Evolutionary conservation across 2,113 vertebrate genomes (phyloP), one percentile per base, ranked within the genome.

Genomic region (Serinus canaria): DNA sequence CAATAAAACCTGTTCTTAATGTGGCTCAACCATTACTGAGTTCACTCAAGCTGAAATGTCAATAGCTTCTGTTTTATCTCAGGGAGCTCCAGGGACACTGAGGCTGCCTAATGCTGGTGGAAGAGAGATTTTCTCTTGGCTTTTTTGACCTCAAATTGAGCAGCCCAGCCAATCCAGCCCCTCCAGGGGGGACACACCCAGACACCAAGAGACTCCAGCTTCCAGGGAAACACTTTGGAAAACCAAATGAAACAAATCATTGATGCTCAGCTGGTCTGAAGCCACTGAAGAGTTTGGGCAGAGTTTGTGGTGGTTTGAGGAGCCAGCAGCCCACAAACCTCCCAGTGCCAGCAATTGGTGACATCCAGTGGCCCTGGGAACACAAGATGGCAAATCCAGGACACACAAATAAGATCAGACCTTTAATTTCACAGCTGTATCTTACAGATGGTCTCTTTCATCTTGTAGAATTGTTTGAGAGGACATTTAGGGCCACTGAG

Each of bases 221-320:
- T 15, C 47, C 43, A 44, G 0, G 2, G 43, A 83, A 72, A 43
- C 12, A 2, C 3, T 13, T 14, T 30, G 41, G 78, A 12, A 66
- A 78, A 37, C 3, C 39, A 62, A 83, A 11, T 0, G 10, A n/a
- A 44, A 19, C 0, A 1, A 56, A 47, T 5, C 3, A 1, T 23
- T 0, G 0, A 2, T 3, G 52, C 17, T 39, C 30, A 41, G 63
- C 52, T 43, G 20, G 5, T 22, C 7, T 58, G 75, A 83, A 76
- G 43, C 11, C 44, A 7, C 35, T 10, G 33, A 52, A 13, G 4
- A 9, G 43, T 3, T 79, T 63, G 17, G 18, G 37, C 79, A 23
- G 3, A 27, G 47, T 3, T 80, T 41, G 15, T 4, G 9, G 43
- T 6, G 44, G 39, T 56, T 17, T 33, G 39, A 37, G 39, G 4